Base-by-base conservation (phyloP, 37 sponge, comb jelly and placozoan species). In the Axinella damicornis region DNA sequence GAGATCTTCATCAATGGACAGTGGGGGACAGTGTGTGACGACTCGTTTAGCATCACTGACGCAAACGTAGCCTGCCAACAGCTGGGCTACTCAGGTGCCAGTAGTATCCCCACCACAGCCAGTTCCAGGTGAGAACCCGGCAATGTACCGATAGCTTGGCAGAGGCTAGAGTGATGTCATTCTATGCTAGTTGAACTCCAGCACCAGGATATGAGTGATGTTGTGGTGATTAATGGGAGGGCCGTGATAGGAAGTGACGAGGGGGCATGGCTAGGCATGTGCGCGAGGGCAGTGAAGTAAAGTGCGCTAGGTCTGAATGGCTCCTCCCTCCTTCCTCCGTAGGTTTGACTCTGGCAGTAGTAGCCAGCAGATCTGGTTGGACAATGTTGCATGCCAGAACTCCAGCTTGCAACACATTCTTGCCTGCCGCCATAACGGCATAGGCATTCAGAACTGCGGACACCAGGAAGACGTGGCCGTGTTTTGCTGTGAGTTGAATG, bases 21-120 rank as follows among this genome's bases (percentile, higher is more conserved):
- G 20, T 80, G 81, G 81, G 68, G 81, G 54, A 80, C 81, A 52
- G 81, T 80, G 25, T 80, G 81, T 46, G 56, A 80, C 31, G 31
- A 68, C 55, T 53, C 27, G 0, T 81, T 54, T 70, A 27, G 30
- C 71, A 1, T 21, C 0, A 16, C 20, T 24, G 40, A 70, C 32
- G 55, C 82, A 12, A 25, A n/a, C 2, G 71, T 81, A 9, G 82
- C 57, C 19, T 81, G 82, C 40, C 41, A 55, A 17, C 82, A 81
- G 46, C 55, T 81, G 25, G 82, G 82, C 19, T 81, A 37, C 61
- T 37, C 63, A 6, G 74, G 79, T 40, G 32, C 46, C 46, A 46
- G 46, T 46, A 46, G 4, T 46, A 46, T 9, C 4, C 46, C 6
- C 46, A 46, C 46, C 4, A 46, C 6, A 12, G 9, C 46, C 46